Evolutionary conservation across 2,888 invertebrate genomes (phyloP).

Genomic region (Scaptomyza caliginosa): DNA sequence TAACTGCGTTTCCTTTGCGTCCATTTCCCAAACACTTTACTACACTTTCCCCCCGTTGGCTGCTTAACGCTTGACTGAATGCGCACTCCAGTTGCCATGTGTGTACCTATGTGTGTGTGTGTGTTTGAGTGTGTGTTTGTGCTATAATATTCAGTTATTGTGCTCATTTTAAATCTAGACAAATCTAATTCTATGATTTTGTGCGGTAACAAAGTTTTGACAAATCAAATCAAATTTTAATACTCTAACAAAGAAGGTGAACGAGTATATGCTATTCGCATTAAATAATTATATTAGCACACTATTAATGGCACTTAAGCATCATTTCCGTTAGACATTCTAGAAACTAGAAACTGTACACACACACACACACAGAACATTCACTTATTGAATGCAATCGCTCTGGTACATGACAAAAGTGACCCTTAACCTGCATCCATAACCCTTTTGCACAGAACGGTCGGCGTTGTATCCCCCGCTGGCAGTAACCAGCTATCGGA

Average conservation of each 20-base stretch:
- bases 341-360: background rate
- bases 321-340: background rate
- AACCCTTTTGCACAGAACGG: background rate
- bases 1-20: slow-evolving; percentile 46
- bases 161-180: slow-evolving; percentile 7
- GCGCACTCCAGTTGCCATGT: slow-evolving; percentile 42
- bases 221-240: no score
- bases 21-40: background rate
- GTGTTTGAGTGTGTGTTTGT: slow-evolving; percentile 7
- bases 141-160: background rate
- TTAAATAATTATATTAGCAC: background rate
- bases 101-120: slow-evolving; percentile 3
- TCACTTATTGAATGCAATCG: slow-evolving; percentile 13
- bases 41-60: background rate
- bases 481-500: background rate
- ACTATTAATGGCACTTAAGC: background rate
- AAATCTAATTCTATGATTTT: slow-evolving; percentile 2
- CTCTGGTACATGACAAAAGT: slow-evolving; percentile 11
- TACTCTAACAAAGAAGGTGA: no score
- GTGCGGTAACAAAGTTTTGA: background rate
- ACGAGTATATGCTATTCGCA: no score
- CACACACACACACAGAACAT: background rate
- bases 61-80: slow-evolving; percentile 61
- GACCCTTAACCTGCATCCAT: slow-evolving; percentile 26
- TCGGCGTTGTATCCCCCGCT: background rate